Percentiles rank a stretch among this genome's conserved stretches.
These are phyloP conservation scores for Chironomus tepperi DNA, from an alignment of 1,140 invertebrate species.

Conservation along the genomic window DNA sequence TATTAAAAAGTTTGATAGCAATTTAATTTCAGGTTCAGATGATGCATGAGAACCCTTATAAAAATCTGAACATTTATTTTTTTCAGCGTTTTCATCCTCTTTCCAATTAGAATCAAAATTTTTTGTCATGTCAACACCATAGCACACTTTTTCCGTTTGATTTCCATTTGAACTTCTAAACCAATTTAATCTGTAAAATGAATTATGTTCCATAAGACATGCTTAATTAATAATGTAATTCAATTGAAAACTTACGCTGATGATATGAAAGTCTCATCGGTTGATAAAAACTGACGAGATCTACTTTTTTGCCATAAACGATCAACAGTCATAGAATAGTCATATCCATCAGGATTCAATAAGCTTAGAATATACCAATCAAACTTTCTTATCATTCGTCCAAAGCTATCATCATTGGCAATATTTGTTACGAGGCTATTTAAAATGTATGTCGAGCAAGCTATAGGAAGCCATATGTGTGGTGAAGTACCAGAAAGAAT, in stretches of 20 bases:
- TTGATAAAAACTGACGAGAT: constrained; percentile 40
- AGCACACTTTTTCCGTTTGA: constrained; percentile 31
- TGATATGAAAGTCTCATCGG: constrained; percentile 31
- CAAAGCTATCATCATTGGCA: constrained; percentile 27
- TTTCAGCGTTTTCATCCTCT: constrained; percentile 60
- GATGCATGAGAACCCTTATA: constrained; percentile 69
- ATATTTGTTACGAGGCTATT: constrained; percentile 35
- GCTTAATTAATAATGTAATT: no score
- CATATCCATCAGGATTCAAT: constrained; percentile 74
- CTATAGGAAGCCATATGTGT: background rate
- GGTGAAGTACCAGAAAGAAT: background rate
- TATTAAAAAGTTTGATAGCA: constrained; percentile 53
- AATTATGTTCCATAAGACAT: background rate
- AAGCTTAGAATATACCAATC: constrained; percentile 73
- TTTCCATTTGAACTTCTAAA: constrained; percentile 31
- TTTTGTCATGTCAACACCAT: constrained; percentile 59
- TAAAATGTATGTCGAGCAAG: constrained; percentile 27
- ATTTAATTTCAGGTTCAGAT: constrained; percentile 75
- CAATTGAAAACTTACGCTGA: constrained; percentile 29
- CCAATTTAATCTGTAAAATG: constrained; percentile 33
- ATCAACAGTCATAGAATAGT: constrained; percentile 61
- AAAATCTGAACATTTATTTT: constrained; percentile 66
- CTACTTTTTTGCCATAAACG: constrained; percentile 74
- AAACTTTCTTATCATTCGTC: constrained; percentile 34
- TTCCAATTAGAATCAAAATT: constrained; percentile 64